Evolutionary conservation across 2,113 vertebrate species (phyloP), one percentile per base, ranked within the genome.

Genomic region (Pimephales promelas): DNA sequence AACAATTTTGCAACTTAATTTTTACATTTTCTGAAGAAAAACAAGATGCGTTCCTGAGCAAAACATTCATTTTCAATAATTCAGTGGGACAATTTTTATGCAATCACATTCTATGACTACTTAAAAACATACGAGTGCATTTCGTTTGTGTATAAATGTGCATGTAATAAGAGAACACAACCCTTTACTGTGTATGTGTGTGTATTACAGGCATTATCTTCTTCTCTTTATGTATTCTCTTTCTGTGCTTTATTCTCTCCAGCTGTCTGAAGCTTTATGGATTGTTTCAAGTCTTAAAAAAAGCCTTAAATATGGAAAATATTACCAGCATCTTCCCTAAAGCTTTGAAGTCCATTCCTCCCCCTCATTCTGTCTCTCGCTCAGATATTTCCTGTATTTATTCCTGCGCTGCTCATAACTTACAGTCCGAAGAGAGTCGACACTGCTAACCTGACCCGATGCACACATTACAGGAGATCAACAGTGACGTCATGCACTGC

Each of bases 251-350:
- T 94, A 95, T 95, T 95, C 92, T 92, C 92, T 92, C 92, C 92
- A 94, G 94, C 94, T 96, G 95, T 90, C 88, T 91, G 56, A 85
- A 88, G 87, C 90, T 94, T 95, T 93, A 93, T 88, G 93, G 94
- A 91, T 94, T 92, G 95, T 93, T 95, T 94, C 92, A 94, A 94
- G 92, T 93, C 93, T 91, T 94, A 92, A 92, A 93, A 93, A 92
- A 92, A 92, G 93, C 92, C 75, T 91, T 91, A 90, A 96, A 95
- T 96, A 93, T 96, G 95, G 95, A 95, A 96, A 94, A 94, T 93
- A 96, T 96, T 96, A 95, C 92, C 92, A 92, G 89, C 90, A 92
- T 94, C 92, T 90, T 94, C 91, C 93, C 92, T 90, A 90, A 92
- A 88, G 80, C 88, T 84, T 84, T 86, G 49, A 87, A 86, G 83